Evolutionary conservation across 1,140 invertebrate species (phyloP).

Genomic region (Rhopalosiphum padi): DNA sequence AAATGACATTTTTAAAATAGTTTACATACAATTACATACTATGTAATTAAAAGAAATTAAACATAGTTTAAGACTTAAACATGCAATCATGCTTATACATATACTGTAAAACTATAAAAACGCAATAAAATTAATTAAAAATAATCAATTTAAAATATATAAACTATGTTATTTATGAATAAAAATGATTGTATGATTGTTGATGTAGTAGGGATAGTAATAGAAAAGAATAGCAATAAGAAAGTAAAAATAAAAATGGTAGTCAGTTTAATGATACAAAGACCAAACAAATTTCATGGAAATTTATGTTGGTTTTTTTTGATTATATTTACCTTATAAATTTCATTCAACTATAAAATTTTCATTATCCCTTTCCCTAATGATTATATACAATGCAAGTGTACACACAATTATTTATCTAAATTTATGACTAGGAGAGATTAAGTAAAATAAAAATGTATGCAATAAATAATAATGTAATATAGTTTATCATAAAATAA

Average conservation of each 20-base stretch:
- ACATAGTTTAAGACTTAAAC: not conserved
- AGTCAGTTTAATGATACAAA: not conserved
- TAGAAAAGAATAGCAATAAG: not conserved
- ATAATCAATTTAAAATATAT: constrained; percentile 43
- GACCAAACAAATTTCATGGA: not conserved
- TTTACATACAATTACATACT: not conserved
- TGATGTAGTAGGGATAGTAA: not conserved
- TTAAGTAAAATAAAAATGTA: constrained; percentile 56
- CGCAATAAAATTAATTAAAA: constrained; percentile 24
- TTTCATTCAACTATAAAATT: constrained; percentile 18
- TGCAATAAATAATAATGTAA: constrained; percentile 5
- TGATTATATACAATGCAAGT: constrained; percentile 14
- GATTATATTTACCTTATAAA: constrained; percentile 33
- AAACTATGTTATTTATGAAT: not conserved
- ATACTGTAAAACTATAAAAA: constrained; percentile 50
- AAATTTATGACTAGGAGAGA: constrained; percentile 53
- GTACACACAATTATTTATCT: constrained; percentile 23
- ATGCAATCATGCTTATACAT: not conserved
- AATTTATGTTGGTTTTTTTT: constrained; percentile 35
- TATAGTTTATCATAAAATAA: constrained; percentile 2
- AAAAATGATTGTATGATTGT: constrained; percentile 32
- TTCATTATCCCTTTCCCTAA: constrained; percentile 43
- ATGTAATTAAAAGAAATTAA: not conserved
- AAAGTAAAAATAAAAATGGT: not conserved
- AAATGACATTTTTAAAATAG: constrained; percentile 10